A percentile compares a stretch with the other conserved stretches of the same genome.
Evolutionary conservation across 1,140 invertebrate species (phyloP).

Genomic region (Caenorhabditis briggsae): DNA sequence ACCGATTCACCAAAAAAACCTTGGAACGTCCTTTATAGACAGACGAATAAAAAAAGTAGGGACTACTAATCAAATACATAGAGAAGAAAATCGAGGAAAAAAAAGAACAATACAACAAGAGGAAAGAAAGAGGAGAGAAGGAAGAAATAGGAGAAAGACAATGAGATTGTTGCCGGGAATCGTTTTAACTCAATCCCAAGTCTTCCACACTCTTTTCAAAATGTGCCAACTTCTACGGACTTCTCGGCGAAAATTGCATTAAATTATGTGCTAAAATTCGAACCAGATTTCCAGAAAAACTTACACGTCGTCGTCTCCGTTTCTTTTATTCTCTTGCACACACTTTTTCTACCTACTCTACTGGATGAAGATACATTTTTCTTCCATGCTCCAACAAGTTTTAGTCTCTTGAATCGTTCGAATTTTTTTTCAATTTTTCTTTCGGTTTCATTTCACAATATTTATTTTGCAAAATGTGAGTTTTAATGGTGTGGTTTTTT

Average conservation of each 20-base stretch:
- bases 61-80: constrained; percentile 38
- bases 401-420: constrained; percentile 46
- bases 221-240: constrained; percentile 30
- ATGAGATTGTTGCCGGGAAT: constrained; percentile 27
- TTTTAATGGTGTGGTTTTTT: neutral
- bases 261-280: constrained; percentile 47
- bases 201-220: constrained; percentile 23
- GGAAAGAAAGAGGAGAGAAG: neutral
- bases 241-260: constrained; percentile 19
- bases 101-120: constrained; percentile 49
- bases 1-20: neutral
- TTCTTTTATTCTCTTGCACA: neutral
- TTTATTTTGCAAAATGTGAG: constrained; percentile 21
- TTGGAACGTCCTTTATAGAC: constrained; percentile 4
- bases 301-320: constrained; percentile 26
- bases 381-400: constrained; percentile 50
- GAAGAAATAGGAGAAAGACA: constrained; percentile 21
- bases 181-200: constrained; percentile 45
- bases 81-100: neutral
- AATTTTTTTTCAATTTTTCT: constrained; percentile 22
- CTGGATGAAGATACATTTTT: constrained; percentile 25
- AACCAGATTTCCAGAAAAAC: neutral
- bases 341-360: neutral
- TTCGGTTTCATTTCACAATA: neutral
- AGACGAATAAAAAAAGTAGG: neutral